phyloP scores from a whole-genome alignment of 2,797 vertebrate species.

The Tadarida brasiliensis region DNA sequence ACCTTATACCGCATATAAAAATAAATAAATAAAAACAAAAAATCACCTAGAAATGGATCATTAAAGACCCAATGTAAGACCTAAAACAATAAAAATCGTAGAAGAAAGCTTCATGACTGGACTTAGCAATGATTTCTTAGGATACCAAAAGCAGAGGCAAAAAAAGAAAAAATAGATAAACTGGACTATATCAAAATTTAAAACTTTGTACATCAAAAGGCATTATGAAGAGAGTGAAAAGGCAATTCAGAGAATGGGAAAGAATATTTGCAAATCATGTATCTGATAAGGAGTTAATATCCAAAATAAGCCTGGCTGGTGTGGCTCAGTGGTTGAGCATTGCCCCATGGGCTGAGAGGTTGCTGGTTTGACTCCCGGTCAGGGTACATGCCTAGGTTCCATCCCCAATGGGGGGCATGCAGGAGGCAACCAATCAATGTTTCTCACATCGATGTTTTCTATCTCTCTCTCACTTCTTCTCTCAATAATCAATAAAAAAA shows the following conservation, averaged over 20 bases:
- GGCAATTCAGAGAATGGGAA: neutral
- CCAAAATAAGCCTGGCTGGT: neutral
- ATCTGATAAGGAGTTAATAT: neutral
- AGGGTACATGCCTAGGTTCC: no score
- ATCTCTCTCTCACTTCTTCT: no score
- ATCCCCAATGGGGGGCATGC: no score
- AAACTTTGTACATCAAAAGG: neutral
- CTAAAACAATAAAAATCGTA: slow-evolving; percentile 15
- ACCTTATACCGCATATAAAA: neutral
- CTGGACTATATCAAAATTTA: neutral
- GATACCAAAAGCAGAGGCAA: neutral
- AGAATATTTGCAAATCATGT: neutral
- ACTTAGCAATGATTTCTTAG: neutral
- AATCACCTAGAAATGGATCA: neutral
- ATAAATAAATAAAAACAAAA: neutral
- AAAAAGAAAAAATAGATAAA: neutral
- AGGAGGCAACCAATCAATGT: no score
- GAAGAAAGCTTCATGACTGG: neutral
- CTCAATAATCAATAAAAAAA: no score
- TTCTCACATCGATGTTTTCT: no score
- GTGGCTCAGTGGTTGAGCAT: no score
- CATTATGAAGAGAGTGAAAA: neutral
- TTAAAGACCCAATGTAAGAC: neutral
- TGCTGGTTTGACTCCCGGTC: no score
- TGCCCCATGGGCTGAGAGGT: no score